Base-by-base conservation (phyloP, 2,113 vertebrate genomes). In the Zingel zingel region DNA sequence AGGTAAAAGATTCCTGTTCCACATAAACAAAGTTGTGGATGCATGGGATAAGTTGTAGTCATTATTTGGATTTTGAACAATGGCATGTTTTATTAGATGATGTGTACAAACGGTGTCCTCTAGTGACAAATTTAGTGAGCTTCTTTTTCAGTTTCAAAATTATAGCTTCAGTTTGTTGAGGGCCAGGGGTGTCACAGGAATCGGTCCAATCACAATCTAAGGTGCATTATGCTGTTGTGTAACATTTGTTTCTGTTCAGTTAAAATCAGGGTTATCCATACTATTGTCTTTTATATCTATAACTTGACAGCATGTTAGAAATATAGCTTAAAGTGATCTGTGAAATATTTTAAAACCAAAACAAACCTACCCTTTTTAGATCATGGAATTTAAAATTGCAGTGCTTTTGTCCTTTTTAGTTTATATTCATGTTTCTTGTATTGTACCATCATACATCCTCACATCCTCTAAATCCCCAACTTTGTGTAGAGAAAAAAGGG, bases 1-100 rank as follows among this genome's bases (percentile, higher is more conserved):
- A 96, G 98, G 98, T 99, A 93, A 80, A 43, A 75, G 39, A 23
- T n/a, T 45, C 12, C 18, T 13, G n/a, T 23, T 19, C 19, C 15
- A 30, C 27, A 18, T 5, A 13, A 53, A 47, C 50, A 48, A 18
- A 14, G 65, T 21, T 23, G 45, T 50, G 19, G 50, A 56, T 27
- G 6, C 50, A 8, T 23, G 11, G 16, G 15, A 5, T n/a, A 18
- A 23, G 39, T 66, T 45, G n/a, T 27, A 18, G 0, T 43, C n/a
- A 16, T 48, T 53, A 65, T 65, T 76, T 27, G 50, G 12, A 21
- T 45, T 53, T 59, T 56, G 14, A 57, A 21, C 18, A 47, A 47
- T 18, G 16, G 11, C 3, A 18, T 1, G 7, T 39, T 50, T n/a
- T 9, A 56, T 78, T 8, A 39, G 15, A 48, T 13, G 6, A 50